Evolutionary conservation across 1,140 invertebrate genomes (phyloP).

Genomic region (Whitmania pigra): DNA sequence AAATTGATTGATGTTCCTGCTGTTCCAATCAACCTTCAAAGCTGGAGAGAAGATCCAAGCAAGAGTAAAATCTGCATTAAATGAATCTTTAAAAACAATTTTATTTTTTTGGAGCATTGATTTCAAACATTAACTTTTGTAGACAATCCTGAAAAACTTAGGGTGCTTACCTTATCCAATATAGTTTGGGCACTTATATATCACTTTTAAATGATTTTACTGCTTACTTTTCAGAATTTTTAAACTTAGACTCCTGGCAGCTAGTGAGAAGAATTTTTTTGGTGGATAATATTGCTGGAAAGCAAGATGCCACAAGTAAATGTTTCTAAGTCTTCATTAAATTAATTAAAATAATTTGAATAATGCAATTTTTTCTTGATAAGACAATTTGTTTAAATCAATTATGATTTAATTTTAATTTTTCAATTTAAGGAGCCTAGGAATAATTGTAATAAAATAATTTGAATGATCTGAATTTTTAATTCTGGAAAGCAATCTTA

Average conservation of each 20-base stretch:
- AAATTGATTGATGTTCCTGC: constrained; percentile 51
- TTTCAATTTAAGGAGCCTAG: background rate
- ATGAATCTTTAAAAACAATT: background rate
- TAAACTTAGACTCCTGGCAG: constrained; percentile 37
- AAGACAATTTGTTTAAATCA: background rate
- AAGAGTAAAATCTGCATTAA: constrained; percentile 6
- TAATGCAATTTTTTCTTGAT: background rate
- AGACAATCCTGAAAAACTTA: no score
- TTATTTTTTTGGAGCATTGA: no score
- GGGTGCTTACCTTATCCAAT: no score
- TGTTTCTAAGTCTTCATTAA: background rate
- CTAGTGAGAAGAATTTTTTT: constrained; percentile 57
- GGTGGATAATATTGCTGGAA: constrained; percentile 49
- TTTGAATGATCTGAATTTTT: background rate
- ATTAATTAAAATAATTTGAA: constrained; percentile 17
- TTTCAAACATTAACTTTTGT: no score
- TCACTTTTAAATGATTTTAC: no score
- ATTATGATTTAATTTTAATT: background rate
- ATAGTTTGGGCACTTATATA: no score
- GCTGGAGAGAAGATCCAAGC: constrained; percentile 27
- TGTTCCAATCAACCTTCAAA: constrained; percentile 41
- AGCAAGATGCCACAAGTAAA: constrained; percentile 14
- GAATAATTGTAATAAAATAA: background rate
- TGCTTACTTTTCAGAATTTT: constrained; percentile 20
- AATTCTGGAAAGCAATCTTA: background rate